These are phyloP conservation scores for Babyrousa celebensis DNA, from an alignment of 2,797 vertebrate species.

Conservation along the genomic window DNA sequence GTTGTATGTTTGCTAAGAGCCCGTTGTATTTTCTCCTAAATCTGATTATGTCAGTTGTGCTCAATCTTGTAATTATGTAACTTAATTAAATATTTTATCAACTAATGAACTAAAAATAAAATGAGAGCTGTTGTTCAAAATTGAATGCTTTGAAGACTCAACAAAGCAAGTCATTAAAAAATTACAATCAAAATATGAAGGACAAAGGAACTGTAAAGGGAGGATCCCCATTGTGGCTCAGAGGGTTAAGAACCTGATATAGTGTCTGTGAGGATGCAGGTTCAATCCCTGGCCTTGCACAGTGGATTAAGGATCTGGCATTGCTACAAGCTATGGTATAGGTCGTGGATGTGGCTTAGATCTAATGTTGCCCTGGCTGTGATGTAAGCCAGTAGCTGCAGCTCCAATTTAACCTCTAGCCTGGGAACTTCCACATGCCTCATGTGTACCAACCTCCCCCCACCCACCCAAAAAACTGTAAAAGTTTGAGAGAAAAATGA, in stretches of 20 bases:
- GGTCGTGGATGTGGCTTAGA: no score
- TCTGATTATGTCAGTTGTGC: slow-evolving; percentile 69
- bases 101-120: slow-evolving; percentile 33
- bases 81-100: slow-evolving; percentile 79
- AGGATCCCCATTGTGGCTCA: no score
- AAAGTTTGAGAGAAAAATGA: slow-evolving; percentile 15
- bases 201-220: not conserved
- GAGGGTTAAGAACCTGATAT: no score
- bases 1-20: slow-evolving; percentile 27
- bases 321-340: no score
- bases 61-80: slow-evolving; percentile 75
- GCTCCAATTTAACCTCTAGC: no score
- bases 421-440: no score
- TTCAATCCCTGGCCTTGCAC: no score
- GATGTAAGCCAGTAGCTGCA: no score
- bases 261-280: no score
- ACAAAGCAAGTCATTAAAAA: slow-evolving; percentile 45
- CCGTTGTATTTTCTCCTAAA: slow-evolving; percentile 70
- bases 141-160: slow-evolving; percentile 63
- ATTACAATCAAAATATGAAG: not conserved
- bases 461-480: not conserved
- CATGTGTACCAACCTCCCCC: no score
- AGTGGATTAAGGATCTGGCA: no score
- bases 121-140: slow-evolving; percentile 49
- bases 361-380: no score